These are phyloP conservation scores for Zelostemma sp. DNA, from an alignment of 1,140 invertebrate genomes.

Conservation along the genomic window DNA sequence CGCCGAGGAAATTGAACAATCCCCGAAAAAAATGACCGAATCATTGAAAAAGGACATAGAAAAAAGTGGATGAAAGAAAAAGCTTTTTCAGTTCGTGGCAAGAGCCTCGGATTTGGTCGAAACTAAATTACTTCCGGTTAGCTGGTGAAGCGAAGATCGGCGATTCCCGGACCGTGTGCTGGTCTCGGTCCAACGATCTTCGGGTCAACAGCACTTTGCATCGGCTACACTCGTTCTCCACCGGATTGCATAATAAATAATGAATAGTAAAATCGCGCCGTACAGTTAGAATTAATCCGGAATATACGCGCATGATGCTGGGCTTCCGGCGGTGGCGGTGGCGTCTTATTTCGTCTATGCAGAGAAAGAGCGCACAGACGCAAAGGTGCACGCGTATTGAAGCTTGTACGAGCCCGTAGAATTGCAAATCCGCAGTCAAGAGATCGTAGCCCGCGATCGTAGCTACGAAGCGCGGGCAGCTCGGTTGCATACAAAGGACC, in stretches of 20 bases:
- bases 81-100: too few species aligned
- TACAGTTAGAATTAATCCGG: slow-evolving; percentile 48
- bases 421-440: slow-evolving; percentile 17
- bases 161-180: slow-evolving; percentile 40
- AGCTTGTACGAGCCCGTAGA: slow-evolving; percentile 9
- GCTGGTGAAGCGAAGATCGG: slow-evolving; percentile 34
- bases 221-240: slow-evolving; percentile 51
- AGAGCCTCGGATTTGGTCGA: slow-evolving; percentile 36
- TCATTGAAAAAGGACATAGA: too few species aligned
- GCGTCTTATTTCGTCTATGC: slow-evolving; percentile 15
- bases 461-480: slow-evolving; percentile 11
- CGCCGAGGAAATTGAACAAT: too few species aligned
- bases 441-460: slow-evolving; percentile 23
- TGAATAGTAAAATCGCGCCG: slow-evolving; percentile 47
- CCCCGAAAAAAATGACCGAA: too few species aligned
- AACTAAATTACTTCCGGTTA: slow-evolving; percentile 46
- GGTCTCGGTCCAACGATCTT: slow-evolving; percentile 64
- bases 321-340: slow-evolving; percentile 23
- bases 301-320: slow-evolving; percentile 20
- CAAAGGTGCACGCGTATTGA: slow-evolving; percentile 14
- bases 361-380: neutral
- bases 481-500: slow-evolving; percentile 25
- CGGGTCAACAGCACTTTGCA: slow-evolving; percentile 65
- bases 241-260: slow-evolving; percentile 49
- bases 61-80: too few species aligned